Percentiles rank a stretch among this genome's conserved stretches.
These are phyloP conservation scores for Chaetodon trifascialis DNA, from an alignment of 2,113 vertebrate genomes.

Conservation along the genomic window DNA sequence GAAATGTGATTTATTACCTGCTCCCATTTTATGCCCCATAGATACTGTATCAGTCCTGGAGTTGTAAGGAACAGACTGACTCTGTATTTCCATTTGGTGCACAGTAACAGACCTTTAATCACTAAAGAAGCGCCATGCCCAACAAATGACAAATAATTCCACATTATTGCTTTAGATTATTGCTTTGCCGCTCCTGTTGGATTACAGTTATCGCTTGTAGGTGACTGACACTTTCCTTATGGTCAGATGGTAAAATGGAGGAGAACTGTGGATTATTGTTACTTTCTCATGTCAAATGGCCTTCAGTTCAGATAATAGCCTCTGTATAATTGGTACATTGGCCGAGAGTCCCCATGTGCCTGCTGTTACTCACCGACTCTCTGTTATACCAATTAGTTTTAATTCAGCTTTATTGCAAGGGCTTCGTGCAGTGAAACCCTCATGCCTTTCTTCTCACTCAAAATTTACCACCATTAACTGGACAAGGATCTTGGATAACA, in stretches of 20 bases:
- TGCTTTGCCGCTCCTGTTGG: conserved; percentile 26
- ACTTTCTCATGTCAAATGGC: conserved; percentile 25
- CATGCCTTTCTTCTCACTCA: conserved; percentile 43
- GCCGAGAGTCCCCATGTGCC: conserved; percentile 18
- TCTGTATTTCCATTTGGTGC: conserved; percentile 19
- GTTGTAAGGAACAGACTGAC: conserved; percentile 4
- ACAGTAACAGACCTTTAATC: not conserved
- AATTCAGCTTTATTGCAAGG: conserved; percentile 32
- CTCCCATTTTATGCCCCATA: not conserved
- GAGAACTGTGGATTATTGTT: conserved; percentile 49
- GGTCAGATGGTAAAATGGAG: conserved; percentile 34
- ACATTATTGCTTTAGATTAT: conserved; percentile 27
- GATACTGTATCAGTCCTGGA: conserved; percentile 2
- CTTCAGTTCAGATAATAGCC: conserved; percentile 38
- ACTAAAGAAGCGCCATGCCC: conserved; percentile 5
- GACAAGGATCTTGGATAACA: conserved; percentile 30
- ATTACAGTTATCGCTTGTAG: conserved; percentile 30
- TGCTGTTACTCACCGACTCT: conserved; percentile 43
- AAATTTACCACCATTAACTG: conserved; percentile 33
- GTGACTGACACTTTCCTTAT: conserved; percentile 56
- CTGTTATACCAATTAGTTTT: conserved; percentile 41
- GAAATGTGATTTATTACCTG: conserved; percentile 21
- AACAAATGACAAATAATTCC: conserved; percentile 42
- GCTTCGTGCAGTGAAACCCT: conserved; percentile 33
- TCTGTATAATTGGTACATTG: conserved; percentile 44